phyloP scores from a whole-genome alignment of 2,888 invertebrate species.

The Meghimatium bilineatum region DNA sequence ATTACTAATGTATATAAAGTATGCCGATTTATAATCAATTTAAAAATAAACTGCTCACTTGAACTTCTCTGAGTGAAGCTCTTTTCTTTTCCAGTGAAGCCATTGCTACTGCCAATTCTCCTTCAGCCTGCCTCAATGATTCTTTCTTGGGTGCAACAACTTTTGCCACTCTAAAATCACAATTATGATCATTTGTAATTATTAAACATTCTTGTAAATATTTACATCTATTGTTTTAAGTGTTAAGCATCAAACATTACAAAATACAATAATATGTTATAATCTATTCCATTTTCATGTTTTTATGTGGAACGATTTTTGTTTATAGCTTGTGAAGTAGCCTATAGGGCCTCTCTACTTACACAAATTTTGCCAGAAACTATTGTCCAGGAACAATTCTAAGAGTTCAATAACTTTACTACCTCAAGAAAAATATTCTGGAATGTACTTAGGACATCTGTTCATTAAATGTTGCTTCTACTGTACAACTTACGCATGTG shows the following conservation, averaged over 20 bases:
- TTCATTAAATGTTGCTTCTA: no score
- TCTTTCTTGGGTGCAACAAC: conserved; percentile 78
- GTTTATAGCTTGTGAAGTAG: neutral
- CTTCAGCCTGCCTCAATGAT: conserved; percentile 76
- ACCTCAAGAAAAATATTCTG: no score
- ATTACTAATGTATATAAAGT: no score
- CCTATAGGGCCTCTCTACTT: no score
- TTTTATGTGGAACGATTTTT: neutral
- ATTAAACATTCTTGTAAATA: neutral
- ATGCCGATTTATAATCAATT: neutral
- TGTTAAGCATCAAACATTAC: no score
- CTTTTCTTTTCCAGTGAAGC: conserved; percentile 76
- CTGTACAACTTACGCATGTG: no score
- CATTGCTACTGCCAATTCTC: conserved; percentile 76
- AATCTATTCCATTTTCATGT: neutral
- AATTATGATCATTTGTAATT: neutral
- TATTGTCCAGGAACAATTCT: no score
- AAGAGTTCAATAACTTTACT: no score
- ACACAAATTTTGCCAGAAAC: no score
- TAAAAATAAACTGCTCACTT: conserved; percentile 26
- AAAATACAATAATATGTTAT: no score
- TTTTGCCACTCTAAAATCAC: conserved; percentile 74
- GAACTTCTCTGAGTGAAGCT: conserved; percentile 76
- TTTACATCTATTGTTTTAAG: neutral
- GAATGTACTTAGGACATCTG: no score